A percentile compares a stretch with the other conserved stretches of the same genome.
These are phyloP conservation scores for Sylvietta virens DNA, from an alignment of 2,113 vertebrate species.

Conservation along the genomic window DNA sequence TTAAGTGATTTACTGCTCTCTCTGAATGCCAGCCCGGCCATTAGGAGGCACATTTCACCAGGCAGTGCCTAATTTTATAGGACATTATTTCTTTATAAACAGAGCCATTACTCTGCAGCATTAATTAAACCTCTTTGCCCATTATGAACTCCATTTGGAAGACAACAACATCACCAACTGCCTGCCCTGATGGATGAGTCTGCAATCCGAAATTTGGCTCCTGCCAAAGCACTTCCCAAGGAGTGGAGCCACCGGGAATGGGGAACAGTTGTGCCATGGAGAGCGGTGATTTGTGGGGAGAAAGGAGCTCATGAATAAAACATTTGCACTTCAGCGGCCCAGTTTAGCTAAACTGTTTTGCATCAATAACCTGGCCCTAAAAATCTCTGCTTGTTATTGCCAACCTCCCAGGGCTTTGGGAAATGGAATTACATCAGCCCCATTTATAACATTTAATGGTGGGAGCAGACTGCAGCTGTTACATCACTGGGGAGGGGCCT, in stretches of 20 bases:
- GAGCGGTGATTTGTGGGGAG: conserved; percentile 51
- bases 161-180: conserved; percentile 20
- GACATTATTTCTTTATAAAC: conserved; percentile 82
- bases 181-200: conserved; percentile 44
- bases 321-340: conserved; percentile 57
- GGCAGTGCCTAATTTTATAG: conserved; percentile 73
- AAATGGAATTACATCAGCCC: conserved; percentile 58
- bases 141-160: conserved; percentile 64
- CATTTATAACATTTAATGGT: not conserved
- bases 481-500: not conserved
- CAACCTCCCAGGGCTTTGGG: conserved; percentile 47
- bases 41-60: conserved; percentile 72
- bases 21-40: conserved; percentile 73
- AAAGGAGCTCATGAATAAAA: conserved; percentile 61
- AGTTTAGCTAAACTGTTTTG: conserved; percentile 65
- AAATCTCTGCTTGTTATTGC: conserved; percentile 47
- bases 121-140: conserved; percentile 73
- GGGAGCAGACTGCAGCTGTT: not conserved
- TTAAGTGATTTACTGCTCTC: conserved; percentile 76
- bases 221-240: conserved; percentile 11
- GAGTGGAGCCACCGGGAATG: not conserved
- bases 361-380: conserved; percentile 64
- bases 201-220: conserved; percentile 23
- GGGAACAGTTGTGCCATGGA: not conserved
- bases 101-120: conserved; percentile 68